Evolutionary conservation across 2,888 invertebrate species (phyloP).

Genomic region (Orthosia gothica): DNA sequence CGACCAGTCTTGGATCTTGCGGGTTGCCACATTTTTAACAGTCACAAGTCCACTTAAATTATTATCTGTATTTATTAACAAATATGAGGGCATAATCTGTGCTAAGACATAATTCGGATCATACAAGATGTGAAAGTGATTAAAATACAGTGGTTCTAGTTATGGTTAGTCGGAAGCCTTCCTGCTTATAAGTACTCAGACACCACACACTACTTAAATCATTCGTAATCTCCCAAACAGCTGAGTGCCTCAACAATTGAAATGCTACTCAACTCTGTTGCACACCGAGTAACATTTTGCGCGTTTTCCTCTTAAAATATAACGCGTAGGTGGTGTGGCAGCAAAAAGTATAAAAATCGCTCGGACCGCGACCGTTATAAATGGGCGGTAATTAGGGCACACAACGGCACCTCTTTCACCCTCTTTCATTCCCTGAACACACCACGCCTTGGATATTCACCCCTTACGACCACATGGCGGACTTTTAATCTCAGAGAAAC

Average conservation of each 20-base stretch:
- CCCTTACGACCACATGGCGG: slow-evolving; percentile 38
- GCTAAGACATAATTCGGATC: no score
- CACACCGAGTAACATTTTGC: slow-evolving; percentile 72
- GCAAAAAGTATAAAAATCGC: slow-evolving; percentile 86
- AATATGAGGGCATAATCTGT: no score
- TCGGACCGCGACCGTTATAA: slow-evolving; percentile 85
- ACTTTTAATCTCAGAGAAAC: slow-evolving; percentile 61
- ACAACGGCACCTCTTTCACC: slow-evolving; percentile 72
- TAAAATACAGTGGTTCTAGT: background rate
- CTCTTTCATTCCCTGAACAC: slow-evolving; percentile 67
- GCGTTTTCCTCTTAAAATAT: slow-evolving; percentile 82
- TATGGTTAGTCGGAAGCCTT: background rate
- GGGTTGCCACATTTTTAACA: no score
- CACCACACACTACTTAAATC: slow-evolving; percentile 21
- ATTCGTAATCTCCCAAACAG: slow-evolving; percentile 28
- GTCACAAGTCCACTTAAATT: no score
- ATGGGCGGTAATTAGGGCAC: slow-evolving; percentile 88
- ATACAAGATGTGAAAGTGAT: background rate
- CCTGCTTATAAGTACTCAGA: background rate
- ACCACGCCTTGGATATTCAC: slow-evolving; percentile 63
- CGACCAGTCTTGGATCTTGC: no score
- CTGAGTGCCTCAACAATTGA: slow-evolving; percentile 63
- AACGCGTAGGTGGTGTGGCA: slow-evolving; percentile 76
- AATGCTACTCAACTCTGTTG: slow-evolving; percentile 67
- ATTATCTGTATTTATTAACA: no score